Evolutionary conservation across 2,797 vertebrate genomes (phyloP), one percentile per base, ranked within the genome.

Genomic region (Siniperca obscura): DNA sequence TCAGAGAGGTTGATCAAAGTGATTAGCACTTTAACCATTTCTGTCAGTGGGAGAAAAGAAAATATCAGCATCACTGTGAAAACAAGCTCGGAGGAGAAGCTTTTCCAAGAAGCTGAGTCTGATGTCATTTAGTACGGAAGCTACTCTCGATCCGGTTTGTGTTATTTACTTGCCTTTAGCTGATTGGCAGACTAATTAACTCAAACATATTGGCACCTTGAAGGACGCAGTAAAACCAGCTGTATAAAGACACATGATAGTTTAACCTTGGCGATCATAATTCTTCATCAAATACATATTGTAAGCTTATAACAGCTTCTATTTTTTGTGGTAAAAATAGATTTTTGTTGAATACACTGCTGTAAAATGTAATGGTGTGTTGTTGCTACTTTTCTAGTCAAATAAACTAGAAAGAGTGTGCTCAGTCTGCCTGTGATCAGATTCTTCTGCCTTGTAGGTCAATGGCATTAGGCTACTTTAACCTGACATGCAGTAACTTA

Each of bases 401-500:
- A 19, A 36, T 57, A n/a, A 48, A 46, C 36, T 36, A 36, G 36
- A 36, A 36, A 36, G 36, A 36, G 36, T 36, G 1, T 36, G 21
- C 52, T 42, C 46, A 14, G 42, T 44, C 67, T 36, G 14, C 22
- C 52, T 76, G 62, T 70, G 46, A 80, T 84, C 70, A 14, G 73
- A 73, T 55, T 80, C 82, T 71, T 69, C 52, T 6, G 65, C 69
- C 50, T 53, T 59, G 25, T 42, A 81, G 77, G 87, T 88, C 81
- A 86, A 22, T 62, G 57, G 64, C 70, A 84, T 88, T 88, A 88
- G 46, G 65, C 80, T 78, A 38, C 90, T 91, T 89, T 86, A 91
- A 87, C 82, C 76, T 82, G 85, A 89, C 72, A 60, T 70, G 70
- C 78, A 87, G 84, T 40, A 44, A 84, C 82, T 81, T 93, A 93